phyloP scores from a whole-genome alignment of 2,888 invertebrate species.

The Idaea biselata region DNA sequence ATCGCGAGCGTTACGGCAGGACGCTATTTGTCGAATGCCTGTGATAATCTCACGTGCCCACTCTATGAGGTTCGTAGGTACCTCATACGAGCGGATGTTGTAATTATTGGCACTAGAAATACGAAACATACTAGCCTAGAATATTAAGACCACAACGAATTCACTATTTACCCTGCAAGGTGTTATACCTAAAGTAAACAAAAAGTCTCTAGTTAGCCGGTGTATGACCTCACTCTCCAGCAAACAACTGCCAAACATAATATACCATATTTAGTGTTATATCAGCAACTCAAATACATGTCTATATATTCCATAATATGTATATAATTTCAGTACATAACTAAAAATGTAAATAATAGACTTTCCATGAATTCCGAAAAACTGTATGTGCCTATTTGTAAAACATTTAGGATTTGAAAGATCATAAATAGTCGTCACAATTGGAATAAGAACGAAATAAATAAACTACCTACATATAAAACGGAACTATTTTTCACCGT shows the following conservation, averaged over 20 bases:
- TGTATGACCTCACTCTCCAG: conserved; percentile 13
- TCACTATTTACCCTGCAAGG: conserved; percentile 16
- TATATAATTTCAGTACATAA: no score
- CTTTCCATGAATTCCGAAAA: neutral
- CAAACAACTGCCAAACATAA: neutral
- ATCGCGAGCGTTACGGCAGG: conserved; percentile 48
- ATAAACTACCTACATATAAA: neutral
- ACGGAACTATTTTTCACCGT: no score
- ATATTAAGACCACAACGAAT: neutral
- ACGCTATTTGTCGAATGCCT: conserved; percentile 45
- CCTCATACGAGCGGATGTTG: neutral
- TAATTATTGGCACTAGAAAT: neutral
- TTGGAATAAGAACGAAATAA: neutral
- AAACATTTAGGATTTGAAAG: neutral
- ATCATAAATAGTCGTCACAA: neutral
- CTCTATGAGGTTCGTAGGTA: neutral
- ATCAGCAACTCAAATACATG: neutral
- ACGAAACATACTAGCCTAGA: neutral
- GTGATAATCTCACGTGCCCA: conserved; percentile 54
- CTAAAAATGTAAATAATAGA: neutral
- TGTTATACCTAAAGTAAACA: conserved; percentile 12
- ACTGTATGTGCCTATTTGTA: neutral
- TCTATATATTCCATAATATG: neutral
- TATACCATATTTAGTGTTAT: neutral
- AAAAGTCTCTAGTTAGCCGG: conserved; percentile 13